Evolutionary conservation across 2,888 invertebrate genomes (phyloP), one percentile per base, ranked within the genome.

Genomic region (Sturmia bella): DNA sequence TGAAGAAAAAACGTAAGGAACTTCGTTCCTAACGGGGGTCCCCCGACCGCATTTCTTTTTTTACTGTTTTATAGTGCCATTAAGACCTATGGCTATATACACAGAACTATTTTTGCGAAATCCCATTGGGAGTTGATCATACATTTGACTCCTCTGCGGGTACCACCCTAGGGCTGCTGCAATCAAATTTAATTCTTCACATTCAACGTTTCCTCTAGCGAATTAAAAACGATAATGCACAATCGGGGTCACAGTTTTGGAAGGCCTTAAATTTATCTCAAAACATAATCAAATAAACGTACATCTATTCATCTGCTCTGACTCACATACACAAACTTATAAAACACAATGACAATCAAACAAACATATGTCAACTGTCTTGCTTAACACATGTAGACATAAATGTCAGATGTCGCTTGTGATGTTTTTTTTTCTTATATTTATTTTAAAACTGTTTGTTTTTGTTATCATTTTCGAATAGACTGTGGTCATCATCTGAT

Each of bases 371-470:
- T 89, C 88, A 89, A 89, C 88, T 87, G 89, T 88, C 88, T 85
- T 88, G 85, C 86, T 87, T 87, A 90, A 89, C 90, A 90, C 89
- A 89, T 90, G 89, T 89, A 89, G 89, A 90, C 90, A 90, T 88
- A 88, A 88, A 89, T 87, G 88, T 88, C 87, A 87, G 85, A 85
- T 86, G 80, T 82, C 83, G 77, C 73, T 78, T 64, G 61, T 45
- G 70, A 73, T 17, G n/a, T n/a, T n/a, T 79, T 57, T 73, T 79
- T 61, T 64, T 79, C 59, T 66, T 63, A 50, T 43, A 61, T 76
- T 32, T 61, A 59, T 52, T 76, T n/a, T 45, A 21, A 61, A 32
- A 69, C 39, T 54, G 45, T 54, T 69, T 69, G 39, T 27, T 68
- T 59, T 74, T 15, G 61, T 52, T 76, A 64, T 52, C 57, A 73